A percentile compares a stretch with the other conserved stretches of the same genome.
Conservation (phyloP, 2,888 invertebrate species). For the Phyto melanocephala region DNA sequence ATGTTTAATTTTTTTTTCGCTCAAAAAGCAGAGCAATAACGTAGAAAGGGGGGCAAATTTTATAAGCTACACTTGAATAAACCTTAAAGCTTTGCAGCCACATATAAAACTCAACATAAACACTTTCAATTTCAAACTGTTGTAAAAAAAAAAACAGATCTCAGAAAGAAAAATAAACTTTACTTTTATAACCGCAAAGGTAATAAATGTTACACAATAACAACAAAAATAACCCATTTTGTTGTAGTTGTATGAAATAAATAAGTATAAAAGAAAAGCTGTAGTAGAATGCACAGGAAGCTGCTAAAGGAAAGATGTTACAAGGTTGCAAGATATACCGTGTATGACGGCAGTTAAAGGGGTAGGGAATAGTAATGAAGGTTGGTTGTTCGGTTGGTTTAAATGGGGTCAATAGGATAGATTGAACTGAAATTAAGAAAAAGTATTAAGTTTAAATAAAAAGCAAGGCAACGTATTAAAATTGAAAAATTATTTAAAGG, state of each 20-base stretch:
- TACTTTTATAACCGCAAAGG: constrained; percentile 66
- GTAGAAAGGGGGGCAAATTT: neutral
- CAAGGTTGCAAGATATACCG: constrained; percentile 27
- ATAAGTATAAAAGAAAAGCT: neutral
- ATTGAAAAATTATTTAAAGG: neutral
- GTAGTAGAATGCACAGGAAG: constrained; percentile 12
- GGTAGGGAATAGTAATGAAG: constrained; percentile 3
- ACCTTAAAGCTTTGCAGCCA: constrained; percentile 57
- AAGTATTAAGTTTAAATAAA: neutral
- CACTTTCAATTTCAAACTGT: constrained; percentile 62
- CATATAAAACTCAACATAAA: constrained; percentile 54
- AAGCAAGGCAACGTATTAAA: constrained; percentile 1
- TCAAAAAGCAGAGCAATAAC: neutral
- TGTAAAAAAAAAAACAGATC: neutral
- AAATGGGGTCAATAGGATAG: constrained; percentile 42
- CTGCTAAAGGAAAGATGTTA: constrained; percentile 20
- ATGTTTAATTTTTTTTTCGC: neutral
- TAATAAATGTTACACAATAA: constrained; percentile 62
- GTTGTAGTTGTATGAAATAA: constrained; percentile 13
- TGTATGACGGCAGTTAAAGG: neutral
- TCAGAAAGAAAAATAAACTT: constrained; percentile 20
- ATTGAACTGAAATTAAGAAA: constrained; percentile 26
- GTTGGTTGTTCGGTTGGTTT: neutral
- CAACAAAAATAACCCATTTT: neutral
- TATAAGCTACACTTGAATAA: constrained; percentile 42